These are phyloP conservation scores for rabbit (Oryctolagus cuniculus) DNA, from an alignment of 2,113 vertebrate genomes.

Conservation along the genomic window mOryCun1.1 NC_091453.1:45242501-45243000, in stretches of 20 bases:
- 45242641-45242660: constrained; percentile 86
- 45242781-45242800: no score
- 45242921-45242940: no score
- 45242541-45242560: background rate
- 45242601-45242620: constrained; percentile 61
- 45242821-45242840: no score
- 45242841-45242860: no score
- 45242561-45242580: constrained; percentile 33
- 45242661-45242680: constrained; percentile 94
- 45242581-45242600: constrained; percentile 28
- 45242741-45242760: constrained; percentile 81
- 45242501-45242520: background rate
- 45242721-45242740: constrained; percentile 90
- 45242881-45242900: no score
- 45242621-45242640: constrained; percentile 68
- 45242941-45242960: no score
- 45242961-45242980: no score
- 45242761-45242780: no score
- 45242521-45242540: background rate
- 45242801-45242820: no score
- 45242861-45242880: no score
- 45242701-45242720: constrained; percentile 93
- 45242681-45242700: constrained; percentile 93
- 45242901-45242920: no score
- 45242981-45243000: no score